phyloP scores from a whole-genome alignment of 2,888 invertebrate species.

The Spisula solida region DNA sequence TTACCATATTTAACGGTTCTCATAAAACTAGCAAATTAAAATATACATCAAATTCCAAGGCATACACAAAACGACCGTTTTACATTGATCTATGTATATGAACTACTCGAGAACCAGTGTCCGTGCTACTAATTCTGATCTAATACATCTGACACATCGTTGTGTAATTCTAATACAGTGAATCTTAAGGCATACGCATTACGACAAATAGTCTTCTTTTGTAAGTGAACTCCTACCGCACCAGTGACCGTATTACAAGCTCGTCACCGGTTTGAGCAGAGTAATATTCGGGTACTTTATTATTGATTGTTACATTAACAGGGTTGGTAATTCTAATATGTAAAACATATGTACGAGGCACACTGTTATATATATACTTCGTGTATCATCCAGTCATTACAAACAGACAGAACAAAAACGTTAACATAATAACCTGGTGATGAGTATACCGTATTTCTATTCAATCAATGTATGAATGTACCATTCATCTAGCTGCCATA shows the following conservation, averaged over 20 bases:
- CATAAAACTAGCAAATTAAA: no score
- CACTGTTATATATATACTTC: background rate
- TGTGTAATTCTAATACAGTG: no score
- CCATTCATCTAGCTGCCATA: background rate
- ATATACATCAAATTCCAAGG: no score
- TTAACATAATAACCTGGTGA: background rate
- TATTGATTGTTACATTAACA: background rate
- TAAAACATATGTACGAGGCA: background rate
- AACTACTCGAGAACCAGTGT: no score
- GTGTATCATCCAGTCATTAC: background rate
- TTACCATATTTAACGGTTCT: no score
- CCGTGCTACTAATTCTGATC: no score
- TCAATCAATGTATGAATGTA: background rate
- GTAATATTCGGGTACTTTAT: background rate
- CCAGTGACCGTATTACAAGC: background rate
- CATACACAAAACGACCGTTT: no score
- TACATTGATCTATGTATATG: no score
- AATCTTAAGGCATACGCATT: no score
- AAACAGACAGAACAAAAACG: conserved; percentile 13
- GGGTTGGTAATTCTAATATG: background rate
- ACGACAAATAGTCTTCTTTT: no score
- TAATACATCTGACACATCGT: no score
- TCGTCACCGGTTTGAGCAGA: background rate
- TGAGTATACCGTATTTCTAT: background rate
- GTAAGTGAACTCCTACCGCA: no score